Evolutionary conservation across 2,797 vertebrate genomes (phyloP), one percentile per base, ranked within the genome.

Genomic region (Malacoraja senta): DNA sequence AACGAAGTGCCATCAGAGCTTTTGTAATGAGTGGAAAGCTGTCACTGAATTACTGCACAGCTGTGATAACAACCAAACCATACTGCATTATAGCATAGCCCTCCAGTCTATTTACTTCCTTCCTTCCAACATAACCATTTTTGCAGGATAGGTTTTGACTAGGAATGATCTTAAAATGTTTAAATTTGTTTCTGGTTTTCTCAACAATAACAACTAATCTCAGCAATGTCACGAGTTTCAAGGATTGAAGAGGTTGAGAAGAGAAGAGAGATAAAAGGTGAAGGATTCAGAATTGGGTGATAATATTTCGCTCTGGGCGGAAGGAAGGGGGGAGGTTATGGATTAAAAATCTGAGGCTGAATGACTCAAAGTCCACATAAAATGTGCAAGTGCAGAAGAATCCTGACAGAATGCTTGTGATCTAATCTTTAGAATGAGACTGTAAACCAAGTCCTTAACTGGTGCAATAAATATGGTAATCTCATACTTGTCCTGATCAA

Each of bases 1-100:
- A 72, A 91, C 72, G 35, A 91, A 53, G 24, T 12, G 35, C 90
- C 21, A 74, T 7, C 90, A 74, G 68, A 44, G 68, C 35, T 74
- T 91, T 74, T 74, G 90, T 74, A 38, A 91, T 72, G 24, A 72
- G 68, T 53, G 38, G 38, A 91, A 74, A 91, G 21, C 35, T 91
- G 90, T 91, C 90, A 53, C 68, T 91, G 90, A 44, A 44, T 91
- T 44, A 72, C 32, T 38, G 19, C 19, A 74, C 21, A 91, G 35
- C 63, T 74, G 65, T 53, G 32, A 74, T 74, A 53, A 53, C 72
- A 91, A 91, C 21, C 68, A 72, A 74, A 72, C 68, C 32, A 4
- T 24, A 10, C 65, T 2, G 65, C 35, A 26, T 44, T 38, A 24
- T 8, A 71, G 68, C 71, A 74, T 26, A 38, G 68, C 90, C 7